Evolutionary conservation across 1,140 invertebrate genomes (phyloP).

Genomic region (Mizuhopecten yessoensis): DNA sequence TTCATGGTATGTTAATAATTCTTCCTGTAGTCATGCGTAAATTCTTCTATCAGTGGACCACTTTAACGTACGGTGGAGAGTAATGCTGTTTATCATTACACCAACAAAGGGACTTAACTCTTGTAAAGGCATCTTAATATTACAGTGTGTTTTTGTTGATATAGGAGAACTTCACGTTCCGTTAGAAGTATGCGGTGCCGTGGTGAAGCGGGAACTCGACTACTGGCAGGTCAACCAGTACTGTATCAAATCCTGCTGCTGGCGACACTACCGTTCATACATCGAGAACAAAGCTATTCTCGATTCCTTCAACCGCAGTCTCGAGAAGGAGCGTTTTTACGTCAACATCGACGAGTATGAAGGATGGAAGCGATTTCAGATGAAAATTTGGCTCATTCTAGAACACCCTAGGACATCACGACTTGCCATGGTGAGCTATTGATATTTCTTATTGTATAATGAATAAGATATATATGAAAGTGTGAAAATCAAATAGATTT

Average conservation of each 20-base stretch:
- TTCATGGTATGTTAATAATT: too few species aligned
- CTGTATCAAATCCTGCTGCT: constrained; percentile 81
- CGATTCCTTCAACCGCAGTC: constrained; percentile 78
- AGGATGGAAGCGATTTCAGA: constrained; percentile 77
- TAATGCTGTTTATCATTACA: not conserved
- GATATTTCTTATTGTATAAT: too few species aligned
- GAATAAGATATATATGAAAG: too few species aligned
- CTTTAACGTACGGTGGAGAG: too few species aligned
- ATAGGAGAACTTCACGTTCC: constrained; percentile 84
- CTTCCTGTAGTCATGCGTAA: too few species aligned
- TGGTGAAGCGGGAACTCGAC: constrained; percentile 83
- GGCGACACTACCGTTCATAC: constrained; percentile 79
- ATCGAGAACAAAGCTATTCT: constrained; percentile 81
- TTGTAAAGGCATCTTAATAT: not conserved
- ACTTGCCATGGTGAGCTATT: constrained; percentile 76
- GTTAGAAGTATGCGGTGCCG: constrained; percentile 82
- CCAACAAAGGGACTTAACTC: not conserved
- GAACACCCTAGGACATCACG: constrained; percentile 79
- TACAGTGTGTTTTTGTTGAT: constrained; percentile 42
- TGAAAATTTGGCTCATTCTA: constrained; percentile 79
- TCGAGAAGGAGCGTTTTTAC: constrained; percentile 73
- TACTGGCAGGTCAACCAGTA: constrained; percentile 83
- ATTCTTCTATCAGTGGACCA: too few species aligned
- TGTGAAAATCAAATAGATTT: too few species aligned
- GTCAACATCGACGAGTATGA: constrained; percentile 71